Percentiles rank a stretch among this genome's conserved stretches.
Evolutionary conservation across 2,113 vertebrate genomes (phyloP).

Genomic region (Xenotilapia flavipinnis): DNA sequence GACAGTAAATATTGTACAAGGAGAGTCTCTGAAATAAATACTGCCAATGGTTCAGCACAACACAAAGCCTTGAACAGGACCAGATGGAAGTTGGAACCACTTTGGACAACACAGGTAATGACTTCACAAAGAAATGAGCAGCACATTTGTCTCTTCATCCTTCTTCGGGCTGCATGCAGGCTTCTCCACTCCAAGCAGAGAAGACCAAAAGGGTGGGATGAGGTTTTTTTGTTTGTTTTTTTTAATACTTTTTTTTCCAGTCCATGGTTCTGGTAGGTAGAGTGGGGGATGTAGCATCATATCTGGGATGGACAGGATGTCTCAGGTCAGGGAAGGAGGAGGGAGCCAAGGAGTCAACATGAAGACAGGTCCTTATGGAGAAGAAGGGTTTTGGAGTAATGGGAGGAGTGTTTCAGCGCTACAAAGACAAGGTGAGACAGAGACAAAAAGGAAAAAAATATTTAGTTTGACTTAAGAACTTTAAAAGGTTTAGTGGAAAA

Average conservation of each 20-base stretch:
- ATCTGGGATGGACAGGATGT: constrained; percentile 66
- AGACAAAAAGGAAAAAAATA: constrained; percentile 45
- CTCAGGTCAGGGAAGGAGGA: constrained; percentile 53
- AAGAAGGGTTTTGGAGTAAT: constrained; percentile 53
- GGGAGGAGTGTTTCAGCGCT: constrained; percentile 67
- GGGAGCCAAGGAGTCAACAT: constrained; percentile 55
- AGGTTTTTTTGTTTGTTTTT: neutral
- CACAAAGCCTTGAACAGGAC: constrained; percentile 28
- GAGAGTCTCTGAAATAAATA: constrained; percentile 39
- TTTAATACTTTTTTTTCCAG: neutral
- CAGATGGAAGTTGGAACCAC: constrained; percentile 16
- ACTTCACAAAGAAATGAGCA: constrained; percentile 46
- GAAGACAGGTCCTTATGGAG: constrained; percentile 62
- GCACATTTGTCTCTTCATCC: constrained; percentile 47
- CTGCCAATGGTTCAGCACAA: constrained; percentile 39
- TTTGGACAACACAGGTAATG: constrained; percentile 35
- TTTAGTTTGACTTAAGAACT: constrained; percentile 30
- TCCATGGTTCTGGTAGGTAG: constrained; percentile 32
- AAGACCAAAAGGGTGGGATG: constrained; percentile 18
- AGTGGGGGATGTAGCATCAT: constrained; percentile 41
- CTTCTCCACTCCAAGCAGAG: constrained; percentile 33
- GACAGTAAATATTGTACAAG: constrained; percentile 26
- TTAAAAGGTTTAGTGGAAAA: neutral
- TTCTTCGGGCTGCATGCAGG: constrained; percentile 64
- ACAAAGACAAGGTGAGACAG: constrained; percentile 63